A percentile compares a stretch with the other conserved stretches of the same genome.
Conservation (phyloP, 1,140 invertebrate species). For the Aphelenchoides besseyi region DNA sequence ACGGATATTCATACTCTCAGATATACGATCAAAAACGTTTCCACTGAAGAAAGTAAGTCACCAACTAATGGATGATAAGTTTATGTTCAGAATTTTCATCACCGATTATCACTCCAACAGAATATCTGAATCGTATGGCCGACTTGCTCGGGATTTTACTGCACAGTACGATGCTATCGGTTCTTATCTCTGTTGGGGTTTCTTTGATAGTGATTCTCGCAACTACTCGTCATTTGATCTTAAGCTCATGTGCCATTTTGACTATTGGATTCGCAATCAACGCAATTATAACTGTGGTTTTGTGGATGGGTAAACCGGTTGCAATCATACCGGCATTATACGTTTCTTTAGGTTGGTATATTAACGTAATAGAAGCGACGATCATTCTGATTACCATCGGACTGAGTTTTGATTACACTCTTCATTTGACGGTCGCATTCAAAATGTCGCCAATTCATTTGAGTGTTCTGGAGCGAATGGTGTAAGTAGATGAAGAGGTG, state of each 20-base stretch:
- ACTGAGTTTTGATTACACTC: slow-evolving; percentile 86
- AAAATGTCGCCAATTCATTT: slow-evolving; percentile 23
- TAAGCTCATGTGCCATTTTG: slow-evolving; percentile 28
- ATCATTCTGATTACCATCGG: slow-evolving; percentile 88
- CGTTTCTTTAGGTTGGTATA: slow-evolving; percentile 82
- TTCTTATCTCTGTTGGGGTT: slow-evolving; percentile 31
- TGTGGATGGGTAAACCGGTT: slow-evolving; percentile 34
- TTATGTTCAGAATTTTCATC: slow-evolving; percentile 11
- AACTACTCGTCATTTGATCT: slow-evolving; percentile 32
- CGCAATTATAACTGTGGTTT: slow-evolving; percentile 27
- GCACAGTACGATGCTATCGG: slow-evolving; percentile 32
- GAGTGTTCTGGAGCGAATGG: slow-evolving; percentile 9
- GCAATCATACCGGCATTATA: slow-evolving; percentile 1
- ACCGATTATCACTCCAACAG: slow-evolving; percentile 14
- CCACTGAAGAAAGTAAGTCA: slow-evolving; percentile 7
- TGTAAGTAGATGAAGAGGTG: too few species aligned
- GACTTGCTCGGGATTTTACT: slow-evolving; percentile 32
- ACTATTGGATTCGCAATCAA: slow-evolving; percentile 33
- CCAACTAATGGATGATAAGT: background rate
- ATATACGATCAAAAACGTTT: slow-evolving; percentile 13
- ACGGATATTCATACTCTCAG: slow-evolving; percentile 17
- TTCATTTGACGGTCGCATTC: slow-evolving; percentile 74
- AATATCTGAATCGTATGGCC: slow-evolving; percentile 7
- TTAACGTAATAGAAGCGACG: slow-evolving; percentile 90
- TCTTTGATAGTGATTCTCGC: slow-evolving; percentile 36